These are phyloP conservation scores for Momotus momota DNA, from an alignment of 2,797 vertebrate genomes.

Conservation along the genomic window DNA sequence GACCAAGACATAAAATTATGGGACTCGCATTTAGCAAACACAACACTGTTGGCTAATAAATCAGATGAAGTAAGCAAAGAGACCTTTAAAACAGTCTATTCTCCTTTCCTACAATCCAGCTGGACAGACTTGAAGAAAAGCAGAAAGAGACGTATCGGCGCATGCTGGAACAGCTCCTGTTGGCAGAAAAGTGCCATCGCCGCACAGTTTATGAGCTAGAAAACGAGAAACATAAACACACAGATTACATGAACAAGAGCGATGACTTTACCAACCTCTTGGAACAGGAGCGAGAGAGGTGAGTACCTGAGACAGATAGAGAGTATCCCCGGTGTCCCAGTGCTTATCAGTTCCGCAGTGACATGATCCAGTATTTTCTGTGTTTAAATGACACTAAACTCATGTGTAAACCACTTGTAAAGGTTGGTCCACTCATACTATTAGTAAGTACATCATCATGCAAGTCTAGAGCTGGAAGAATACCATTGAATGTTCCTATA, in stretches of 20 bases:
- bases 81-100: constrained; percentile 14
- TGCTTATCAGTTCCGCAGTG: neutral
- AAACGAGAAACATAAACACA: constrained; percentile 91
- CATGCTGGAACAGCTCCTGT: constrained; percentile 96
- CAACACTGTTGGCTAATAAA: constrained; percentile 38
- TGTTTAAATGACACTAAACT: neutral
- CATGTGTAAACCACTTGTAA: neutral
- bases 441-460: neutral
- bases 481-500: neutral
- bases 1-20: neutral
- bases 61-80: constrained; percentile 34
- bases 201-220: constrained; percentile 93
- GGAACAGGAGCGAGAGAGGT: constrained; percentile 97
- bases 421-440: fast-evolving
- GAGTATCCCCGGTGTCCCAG: neutral
- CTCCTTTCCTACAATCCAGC: constrained; percentile 76
- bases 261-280: constrained; percentile 98
- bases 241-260: constrained; percentile 96
- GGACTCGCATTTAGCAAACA: neutral
- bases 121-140: constrained; percentile 94
- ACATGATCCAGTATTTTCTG: neutral
- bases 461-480: neutral
- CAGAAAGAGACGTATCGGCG: constrained; percentile 94
- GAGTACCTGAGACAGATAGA: constrained; percentile 16
- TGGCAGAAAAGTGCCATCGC: constrained; percentile 94